Conservation (phyloP, 2,888 invertebrate species). For the Cylindroiulus punctatus region DNA sequence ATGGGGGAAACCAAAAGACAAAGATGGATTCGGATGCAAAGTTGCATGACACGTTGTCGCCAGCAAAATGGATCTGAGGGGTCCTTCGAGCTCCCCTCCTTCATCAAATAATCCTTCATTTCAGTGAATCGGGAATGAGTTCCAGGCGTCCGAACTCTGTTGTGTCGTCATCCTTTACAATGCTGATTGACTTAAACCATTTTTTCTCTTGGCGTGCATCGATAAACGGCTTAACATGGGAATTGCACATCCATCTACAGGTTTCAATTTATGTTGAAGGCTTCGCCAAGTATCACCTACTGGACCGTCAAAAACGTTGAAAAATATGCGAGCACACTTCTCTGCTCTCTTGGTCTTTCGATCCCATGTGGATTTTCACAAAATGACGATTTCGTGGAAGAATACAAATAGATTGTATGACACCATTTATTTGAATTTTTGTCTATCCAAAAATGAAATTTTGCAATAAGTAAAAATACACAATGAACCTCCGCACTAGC, state of each 20-base stretch:
- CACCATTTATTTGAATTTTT: conserved; percentile 13
- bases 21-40: conserved; percentile 36
- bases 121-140: conserved; percentile 37
- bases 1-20: conserved; percentile 14
- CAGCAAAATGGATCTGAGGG: conserved; percentile 26
- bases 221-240: conserved; percentile 36
- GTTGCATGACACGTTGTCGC: conserved; percentile 15
- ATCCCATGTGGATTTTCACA: background rate
- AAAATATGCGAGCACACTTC: background rate
- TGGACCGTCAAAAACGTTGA: background rate
- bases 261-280: conserved; percentile 2
- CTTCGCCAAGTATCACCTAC: background rate
- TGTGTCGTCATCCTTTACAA: conserved; percentile 36
- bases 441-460: background rate
- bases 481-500: background rate
- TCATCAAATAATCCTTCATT: conserved; percentile 31
- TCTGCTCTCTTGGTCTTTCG: background rate
- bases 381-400: conserved; percentile 36
- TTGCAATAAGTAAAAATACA: background rate
- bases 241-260: conserved; percentile 37
- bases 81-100: background rate
- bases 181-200: background rate
- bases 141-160: background rate
- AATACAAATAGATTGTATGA: background rate
- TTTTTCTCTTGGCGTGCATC: background rate